Percentiles rank a stretch among this genome's conserved stretches.
These are phyloP conservation scores for Sander lucioperca DNA, from an alignment of 2,113 vertebrate species.

Conservation along the genomic window DNA sequence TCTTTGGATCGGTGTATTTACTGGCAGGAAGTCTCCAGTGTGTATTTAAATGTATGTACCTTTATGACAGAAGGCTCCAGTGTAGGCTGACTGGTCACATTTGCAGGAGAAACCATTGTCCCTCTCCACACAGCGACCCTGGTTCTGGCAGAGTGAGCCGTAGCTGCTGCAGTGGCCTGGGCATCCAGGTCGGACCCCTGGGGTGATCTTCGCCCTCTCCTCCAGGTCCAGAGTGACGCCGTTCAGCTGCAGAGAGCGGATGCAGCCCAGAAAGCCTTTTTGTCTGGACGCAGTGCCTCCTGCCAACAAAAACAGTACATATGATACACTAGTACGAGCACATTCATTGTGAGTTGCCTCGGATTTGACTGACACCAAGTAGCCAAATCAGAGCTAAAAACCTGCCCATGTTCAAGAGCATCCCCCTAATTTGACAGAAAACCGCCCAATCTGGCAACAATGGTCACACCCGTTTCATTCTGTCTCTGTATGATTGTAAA, in stretches of 20 bases:
- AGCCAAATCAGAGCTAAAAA: background rate
- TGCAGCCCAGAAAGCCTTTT: slow-evolving; percentile 95
- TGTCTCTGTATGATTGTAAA: slow-evolving; percentile 2
- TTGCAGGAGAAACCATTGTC: slow-evolving; percentile 91
- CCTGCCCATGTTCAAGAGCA: background rate
- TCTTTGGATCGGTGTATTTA: slow-evolving; percentile 1
- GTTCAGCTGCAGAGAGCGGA: slow-evolving; percentile 93
- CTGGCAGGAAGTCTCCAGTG: background rate
- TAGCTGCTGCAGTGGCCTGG: slow-evolving; percentile 98
- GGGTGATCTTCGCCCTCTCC: slow-evolving; percentile 93
- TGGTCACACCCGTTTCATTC: background rate
- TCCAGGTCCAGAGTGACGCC: slow-evolving; percentile 92
- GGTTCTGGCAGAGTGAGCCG: slow-evolving; percentile 90
- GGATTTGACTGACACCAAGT: background rate
- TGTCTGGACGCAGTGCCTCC: slow-evolving; percentile 96
- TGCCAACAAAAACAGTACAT: slow-evolving; percentile 60
- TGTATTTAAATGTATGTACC: slow-evolving; percentile 76
- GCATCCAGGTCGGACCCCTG: slow-evolving; percentile 93
- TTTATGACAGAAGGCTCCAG: slow-evolving; percentile 92
- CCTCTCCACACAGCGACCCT: slow-evolving; percentile 90
- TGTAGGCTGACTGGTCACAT: slow-evolving; percentile 89
- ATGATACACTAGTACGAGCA: background rate
- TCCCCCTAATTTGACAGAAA: background rate
- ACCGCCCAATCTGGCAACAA: background rate
- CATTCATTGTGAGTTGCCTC: background rate